Conservation (phyloP, 2,113 vertebrate genomes). For the Epinephelus fuscoguttatus region DNA sequence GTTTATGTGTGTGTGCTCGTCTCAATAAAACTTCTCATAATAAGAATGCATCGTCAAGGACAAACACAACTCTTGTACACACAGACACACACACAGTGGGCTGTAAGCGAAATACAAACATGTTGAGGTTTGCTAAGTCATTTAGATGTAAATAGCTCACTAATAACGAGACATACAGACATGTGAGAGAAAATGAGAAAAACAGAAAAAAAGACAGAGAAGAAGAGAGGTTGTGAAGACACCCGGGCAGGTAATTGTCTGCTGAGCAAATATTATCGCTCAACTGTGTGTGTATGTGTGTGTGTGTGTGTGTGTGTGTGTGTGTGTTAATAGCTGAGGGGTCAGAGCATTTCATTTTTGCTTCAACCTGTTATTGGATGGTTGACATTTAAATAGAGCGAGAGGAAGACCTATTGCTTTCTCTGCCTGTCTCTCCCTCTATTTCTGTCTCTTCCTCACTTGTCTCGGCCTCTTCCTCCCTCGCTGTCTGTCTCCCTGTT, state of each 20-base stretch:
- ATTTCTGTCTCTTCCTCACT: constrained; percentile 27
- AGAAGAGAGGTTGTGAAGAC: constrained; percentile 13
- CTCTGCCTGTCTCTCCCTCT: constrained; percentile 37
- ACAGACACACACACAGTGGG: constrained; percentile 12
- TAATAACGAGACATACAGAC: constrained; percentile 46
- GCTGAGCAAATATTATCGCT: constrained; percentile 63
- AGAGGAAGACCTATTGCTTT: constrained; percentile 45
- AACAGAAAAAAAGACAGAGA: background rate
- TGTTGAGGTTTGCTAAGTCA: constrained; percentile 24
- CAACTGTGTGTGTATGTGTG: constrained; percentile 26
- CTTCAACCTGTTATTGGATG: constrained; percentile 70
- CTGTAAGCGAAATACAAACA: constrained; percentile 37
- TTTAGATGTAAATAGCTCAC: constrained; percentile 60
- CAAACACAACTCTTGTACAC: constrained; percentile 40
- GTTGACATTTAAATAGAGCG: constrained; percentile 80
- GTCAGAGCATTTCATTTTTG: constrained; percentile 74
- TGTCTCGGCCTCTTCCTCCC: constrained; percentile 41
- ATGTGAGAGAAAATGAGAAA: constrained; percentile 31
- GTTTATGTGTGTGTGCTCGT: constrained; percentile 23
- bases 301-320: constrained; percentile 23
- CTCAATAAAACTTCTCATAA: constrained; percentile 65
- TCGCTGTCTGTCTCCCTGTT: constrained; percentile 42
- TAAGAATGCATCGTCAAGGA: constrained; percentile 68
- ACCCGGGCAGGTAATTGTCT: constrained; percentile 54
- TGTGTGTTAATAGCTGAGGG: constrained; percentile 57